Conservation (phyloP, 2,888 invertebrate species). For the Nycteola revayana region DNA sequence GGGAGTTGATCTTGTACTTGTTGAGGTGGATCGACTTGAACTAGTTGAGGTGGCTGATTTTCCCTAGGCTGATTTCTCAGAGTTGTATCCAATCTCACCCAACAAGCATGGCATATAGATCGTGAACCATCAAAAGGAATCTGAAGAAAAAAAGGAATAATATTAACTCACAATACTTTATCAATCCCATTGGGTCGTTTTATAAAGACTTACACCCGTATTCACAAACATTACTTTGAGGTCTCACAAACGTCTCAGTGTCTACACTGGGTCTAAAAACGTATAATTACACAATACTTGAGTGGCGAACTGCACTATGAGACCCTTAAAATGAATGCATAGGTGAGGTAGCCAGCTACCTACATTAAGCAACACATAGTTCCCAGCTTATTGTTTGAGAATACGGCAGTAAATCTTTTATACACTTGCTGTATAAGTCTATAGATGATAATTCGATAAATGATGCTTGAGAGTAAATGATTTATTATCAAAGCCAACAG, state of each 20-base stretch:
- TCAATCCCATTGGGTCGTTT: slow-evolving; percentile 1
- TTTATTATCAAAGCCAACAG: slow-evolving; percentile 3
- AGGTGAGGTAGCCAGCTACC: slow-evolving; percentile 1
- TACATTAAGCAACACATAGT: slow-evolving; percentile 3
- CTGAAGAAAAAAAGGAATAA: slow-evolving; percentile 4
- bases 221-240: slow-evolving; percentile 2
- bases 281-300: slow-evolving; percentile 1
- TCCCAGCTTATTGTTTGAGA: slow-evolving; percentile 1
- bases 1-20: background rate
- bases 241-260: background rate
- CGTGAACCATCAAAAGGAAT: slow-evolving; percentile 14
- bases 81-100: slow-evolving; percentile 11
- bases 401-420: slow-evolving; percentile 3
- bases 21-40: background rate
- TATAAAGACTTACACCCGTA: slow-evolving; percentile 1
- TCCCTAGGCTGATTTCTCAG: background rate
- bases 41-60: background rate
- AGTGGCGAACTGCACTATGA: slow-evolving; percentile 2
- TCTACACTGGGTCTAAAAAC: slow-evolving; percentile 1
- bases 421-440: slow-evolving; percentile 3
- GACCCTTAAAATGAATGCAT: slow-evolving; percentile 2
- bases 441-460: slow-evolving; percentile 1
- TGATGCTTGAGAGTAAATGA: slow-evolving; percentile 4
- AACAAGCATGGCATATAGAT: slow-evolving; percentile 14
- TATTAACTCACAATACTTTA: background rate